Conservation (phyloP, 2,113 vertebrate genomes). For the Peromyscus maniculatus region DNA sequence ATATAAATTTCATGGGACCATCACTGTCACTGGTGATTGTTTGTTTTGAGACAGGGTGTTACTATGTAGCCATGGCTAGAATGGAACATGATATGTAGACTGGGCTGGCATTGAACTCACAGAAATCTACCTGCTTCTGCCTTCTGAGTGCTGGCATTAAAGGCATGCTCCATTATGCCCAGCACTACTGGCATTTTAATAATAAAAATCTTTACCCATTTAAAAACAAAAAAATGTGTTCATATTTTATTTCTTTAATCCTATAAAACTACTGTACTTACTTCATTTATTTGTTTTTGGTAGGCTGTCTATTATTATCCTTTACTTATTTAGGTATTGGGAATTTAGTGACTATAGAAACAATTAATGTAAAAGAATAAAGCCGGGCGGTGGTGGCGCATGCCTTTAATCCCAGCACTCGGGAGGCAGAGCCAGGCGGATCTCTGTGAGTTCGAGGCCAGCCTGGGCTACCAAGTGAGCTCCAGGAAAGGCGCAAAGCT, state of each 20-base stretch:
- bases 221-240: constrained; percentile 28
- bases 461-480: too few species aligned
- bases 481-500: too few species aligned
- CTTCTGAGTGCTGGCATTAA: not conserved
- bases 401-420: too few species aligned
- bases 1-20: not conserved
- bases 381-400: too few species aligned
- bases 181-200: not conserved
- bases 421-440: too few species aligned
- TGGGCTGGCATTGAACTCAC: not conserved
- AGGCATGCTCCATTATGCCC: not conserved
- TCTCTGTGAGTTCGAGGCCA: too few species aligned
- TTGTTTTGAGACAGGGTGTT: not conserved
- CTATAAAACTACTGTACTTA: constrained; percentile 19
- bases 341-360: constrained; percentile 17
- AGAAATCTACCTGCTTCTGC: not conserved
- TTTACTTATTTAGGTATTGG: constrained; percentile 42
- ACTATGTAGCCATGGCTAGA: not conserved
- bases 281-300: constrained; percentile 29
- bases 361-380: constrained; percentile 8
- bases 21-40: not conserved
- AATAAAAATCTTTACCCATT: constrained; percentile 43
- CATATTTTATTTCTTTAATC: constrained; percentile 52
- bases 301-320: not conserved
- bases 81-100: not conserved